Evolutionary conservation across 2,888 invertebrate genomes (phyloP).

Genomic region (Euzetes globulus): DNA sequence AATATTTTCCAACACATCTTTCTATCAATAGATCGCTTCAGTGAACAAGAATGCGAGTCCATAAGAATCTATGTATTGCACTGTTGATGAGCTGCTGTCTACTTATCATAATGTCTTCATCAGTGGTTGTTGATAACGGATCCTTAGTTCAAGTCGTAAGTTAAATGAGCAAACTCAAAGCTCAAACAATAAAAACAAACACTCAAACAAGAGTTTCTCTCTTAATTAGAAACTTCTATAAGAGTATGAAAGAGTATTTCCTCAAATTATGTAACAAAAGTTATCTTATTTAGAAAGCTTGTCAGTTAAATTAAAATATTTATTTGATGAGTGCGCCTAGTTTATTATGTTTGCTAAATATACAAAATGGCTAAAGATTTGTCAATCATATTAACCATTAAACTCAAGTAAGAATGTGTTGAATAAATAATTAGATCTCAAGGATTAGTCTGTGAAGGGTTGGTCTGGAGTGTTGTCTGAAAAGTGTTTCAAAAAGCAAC

Average conservation of each 20-base stretch:
- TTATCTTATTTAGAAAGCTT: too few relatives aligned
- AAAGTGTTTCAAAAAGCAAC: too few relatives aligned
- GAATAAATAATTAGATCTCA: not conserved
- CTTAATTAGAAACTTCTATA: too few relatives aligned
- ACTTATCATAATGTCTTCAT: conserved; percentile 32
- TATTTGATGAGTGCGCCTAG: too few relatives aligned
- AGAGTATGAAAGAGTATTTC: too few relatives aligned
- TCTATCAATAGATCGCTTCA: conserved; percentile 45
- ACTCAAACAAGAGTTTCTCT: too few relatives aligned
- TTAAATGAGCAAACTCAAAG: not conserved
- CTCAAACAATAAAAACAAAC: not conserved
- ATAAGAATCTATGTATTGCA: conserved; percentile 48
- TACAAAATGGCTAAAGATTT: not conserved
- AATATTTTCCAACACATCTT: too few relatives aligned
- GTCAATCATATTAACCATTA: too few relatives aligned
- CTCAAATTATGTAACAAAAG: too few relatives aligned
- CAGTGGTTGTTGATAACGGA: conserved; percentile 22
- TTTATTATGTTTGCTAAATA: not conserved
- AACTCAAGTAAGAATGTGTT: not conserved
- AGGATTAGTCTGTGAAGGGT: not conserved
- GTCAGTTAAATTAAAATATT: too few relatives aligned
- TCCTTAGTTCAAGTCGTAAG: conserved; percentile 7
- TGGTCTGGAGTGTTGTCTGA: too few relatives aligned
- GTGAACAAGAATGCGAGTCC: conserved; percentile 48
- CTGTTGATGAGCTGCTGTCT: conserved; percentile 44